Evolutionary conservation across 2,888 invertebrate species (phyloP).

Genomic region (Coelopa pilipes): DNA sequence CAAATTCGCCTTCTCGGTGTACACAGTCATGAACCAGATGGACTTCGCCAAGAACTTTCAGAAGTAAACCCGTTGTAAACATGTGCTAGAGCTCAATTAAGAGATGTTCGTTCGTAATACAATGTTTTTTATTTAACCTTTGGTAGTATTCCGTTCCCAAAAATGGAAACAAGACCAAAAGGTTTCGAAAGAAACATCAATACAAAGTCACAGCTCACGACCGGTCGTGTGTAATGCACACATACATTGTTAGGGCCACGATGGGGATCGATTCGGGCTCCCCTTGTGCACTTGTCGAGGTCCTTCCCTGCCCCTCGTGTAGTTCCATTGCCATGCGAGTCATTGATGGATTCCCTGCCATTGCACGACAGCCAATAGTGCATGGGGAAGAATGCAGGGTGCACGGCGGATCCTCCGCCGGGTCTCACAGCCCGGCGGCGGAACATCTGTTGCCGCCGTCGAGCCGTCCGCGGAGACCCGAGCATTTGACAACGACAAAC

Average conservation of each 20-base stretch:
- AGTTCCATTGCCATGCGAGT: constrained; percentile 3
- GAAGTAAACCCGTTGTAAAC: background rate
- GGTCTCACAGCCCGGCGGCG: constrained; percentile 17
- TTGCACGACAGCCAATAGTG: constrained; percentile 10
- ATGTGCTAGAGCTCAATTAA: too few species aligned
- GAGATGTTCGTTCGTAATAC: too few species aligned
- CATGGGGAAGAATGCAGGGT: constrained; percentile 12
- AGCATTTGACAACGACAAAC: constrained; percentile 41
- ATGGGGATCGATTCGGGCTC: too few species aligned
- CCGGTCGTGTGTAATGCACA: too few species aligned
- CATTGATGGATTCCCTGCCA: constrained; percentile 25
- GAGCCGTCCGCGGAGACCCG: constrained; percentile 36
- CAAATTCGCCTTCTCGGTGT: constrained; percentile 56
- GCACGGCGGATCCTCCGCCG: constrained; percentile 3
- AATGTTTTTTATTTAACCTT: background rate
- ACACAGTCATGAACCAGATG: constrained; percentile 55
- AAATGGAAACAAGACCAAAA: too few species aligned
- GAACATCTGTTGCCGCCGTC: constrained; percentile 29
- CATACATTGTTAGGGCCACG: too few species aligned
- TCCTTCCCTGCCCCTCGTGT: background rate
- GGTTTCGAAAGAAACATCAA: too few species aligned
- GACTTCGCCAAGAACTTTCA: constrained; percentile 48
- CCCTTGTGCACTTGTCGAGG: too few species aligned
- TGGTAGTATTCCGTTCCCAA: too few species aligned
- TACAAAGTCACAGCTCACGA: too few species aligned